A percentile compares a stretch with the other conserved stretches of the same genome.
Evolutionary conservation across 2,888 invertebrate species (phyloP).

Genomic region (Microdon myrmicae): DNA sequence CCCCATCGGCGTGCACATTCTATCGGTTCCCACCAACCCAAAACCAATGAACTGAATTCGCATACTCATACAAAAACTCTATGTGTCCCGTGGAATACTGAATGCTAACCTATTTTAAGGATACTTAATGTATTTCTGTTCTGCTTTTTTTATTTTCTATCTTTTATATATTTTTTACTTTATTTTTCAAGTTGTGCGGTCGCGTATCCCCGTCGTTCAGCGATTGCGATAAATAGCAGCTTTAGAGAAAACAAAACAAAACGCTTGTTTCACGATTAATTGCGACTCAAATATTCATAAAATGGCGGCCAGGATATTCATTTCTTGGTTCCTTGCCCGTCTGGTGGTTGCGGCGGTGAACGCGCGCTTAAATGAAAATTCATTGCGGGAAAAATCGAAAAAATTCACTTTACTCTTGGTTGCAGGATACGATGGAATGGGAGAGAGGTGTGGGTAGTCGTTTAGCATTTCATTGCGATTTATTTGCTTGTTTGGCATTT

Average conservation of each 20-base stretch:
- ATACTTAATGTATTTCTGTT: too few relatives aligned
- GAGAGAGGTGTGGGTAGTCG: slow-evolving; percentile 15
- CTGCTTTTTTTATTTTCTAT: too few relatives aligned
- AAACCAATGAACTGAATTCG: too few relatives aligned
- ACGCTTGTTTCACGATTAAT: slow-evolving; percentile 51
- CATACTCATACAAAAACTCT: too few relatives aligned
- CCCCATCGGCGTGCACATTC: neutral
- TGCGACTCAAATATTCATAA: slow-evolving; percentile 51
- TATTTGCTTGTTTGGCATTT: slow-evolving; percentile 44
- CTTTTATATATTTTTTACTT: neutral
- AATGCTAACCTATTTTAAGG: too few relatives aligned
- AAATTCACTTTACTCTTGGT: too few relatives aligned
- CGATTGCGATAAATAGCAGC: slow-evolving; percentile 37
- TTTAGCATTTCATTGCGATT: slow-evolving; percentile 33
- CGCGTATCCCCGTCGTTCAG: too few relatives aligned
- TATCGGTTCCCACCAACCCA: too few relatives aligned
- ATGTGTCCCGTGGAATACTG: too few relatives aligned
- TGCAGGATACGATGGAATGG: too few relatives aligned
- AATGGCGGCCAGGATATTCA: slow-evolving; percentile 44
- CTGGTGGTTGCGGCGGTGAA: slow-evolving; percentile 39
- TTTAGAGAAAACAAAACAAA: slow-evolving; percentile 50
- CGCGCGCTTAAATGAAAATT: slow-evolving; percentile 45
- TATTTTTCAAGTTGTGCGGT: too few relatives aligned
- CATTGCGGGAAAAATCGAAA: slow-evolving; percentile 40
- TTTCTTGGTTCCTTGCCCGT: slow-evolving; percentile 26